Percentiles rank a stretch among this genome's conserved stretches.
Evolutionary conservation across 2,797 vertebrate genomes (phyloP).

Genomic region (Neoniphon sammara): DNA sequence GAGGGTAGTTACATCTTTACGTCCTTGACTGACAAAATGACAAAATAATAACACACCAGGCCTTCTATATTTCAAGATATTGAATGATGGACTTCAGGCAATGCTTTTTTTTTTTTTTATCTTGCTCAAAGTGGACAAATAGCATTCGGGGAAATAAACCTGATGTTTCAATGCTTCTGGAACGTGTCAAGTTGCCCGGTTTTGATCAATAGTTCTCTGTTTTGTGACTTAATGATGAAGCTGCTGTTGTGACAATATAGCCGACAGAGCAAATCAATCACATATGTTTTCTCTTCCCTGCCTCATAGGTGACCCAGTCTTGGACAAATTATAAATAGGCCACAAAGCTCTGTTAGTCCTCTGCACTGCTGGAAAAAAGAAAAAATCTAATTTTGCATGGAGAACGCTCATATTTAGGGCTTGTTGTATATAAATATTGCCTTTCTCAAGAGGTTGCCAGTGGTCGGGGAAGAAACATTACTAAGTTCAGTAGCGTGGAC

Average conservation of each 20-base stretch:
- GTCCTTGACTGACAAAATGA: too few relatives aligned
- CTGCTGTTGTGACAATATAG: slow-evolving; percentile 3
- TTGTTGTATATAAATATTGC: slow-evolving; percentile 24
- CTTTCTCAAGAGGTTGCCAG: slow-evolving; percentile 21
- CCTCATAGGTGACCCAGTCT: not conserved
- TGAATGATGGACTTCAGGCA: slow-evolving; percentile 17
- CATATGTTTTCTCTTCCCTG: slow-evolving; percentile 6
- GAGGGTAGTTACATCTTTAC: too few relatives aligned
- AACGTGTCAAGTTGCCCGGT: slow-evolving; percentile 1
- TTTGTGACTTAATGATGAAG: slow-evolving; percentile 14
- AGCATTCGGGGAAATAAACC: not conserved
- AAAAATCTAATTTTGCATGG: slow-evolving; percentile 11
- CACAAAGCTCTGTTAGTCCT: not conserved
- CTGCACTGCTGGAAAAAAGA: not conserved
- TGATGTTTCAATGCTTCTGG: slow-evolving; percentile 22
- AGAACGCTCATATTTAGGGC: not conserved
- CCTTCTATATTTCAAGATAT: slow-evolving; percentile 5
- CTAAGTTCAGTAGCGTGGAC: slow-evolving; percentile 11
- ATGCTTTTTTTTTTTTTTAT: not conserved
- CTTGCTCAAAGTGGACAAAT: not conserved
- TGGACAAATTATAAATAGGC: not conserved
- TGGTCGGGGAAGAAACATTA: slow-evolving; percentile 27
- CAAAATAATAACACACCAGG: too few relatives aligned
- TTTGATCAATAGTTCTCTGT: slow-evolving; percentile 32
- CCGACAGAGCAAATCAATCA: slow-evolving; percentile 47